These are phyloP conservation scores for Meles meles DNA, from an alignment of 2,113 vertebrate genomes.

Conservation along the genomic window DNA sequence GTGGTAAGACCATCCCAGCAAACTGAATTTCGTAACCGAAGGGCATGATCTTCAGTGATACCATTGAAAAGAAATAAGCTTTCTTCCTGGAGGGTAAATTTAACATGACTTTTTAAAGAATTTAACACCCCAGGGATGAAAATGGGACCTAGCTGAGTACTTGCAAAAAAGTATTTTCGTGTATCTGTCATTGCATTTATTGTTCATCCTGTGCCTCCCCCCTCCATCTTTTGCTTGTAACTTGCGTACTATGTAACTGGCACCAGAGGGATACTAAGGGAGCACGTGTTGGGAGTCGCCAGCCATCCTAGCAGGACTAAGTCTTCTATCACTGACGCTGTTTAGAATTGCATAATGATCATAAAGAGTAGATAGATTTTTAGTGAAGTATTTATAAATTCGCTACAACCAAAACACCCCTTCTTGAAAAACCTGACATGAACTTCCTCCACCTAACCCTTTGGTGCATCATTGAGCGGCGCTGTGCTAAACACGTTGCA, in stretches of 20 bases:
- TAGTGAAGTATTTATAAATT: not conserved
- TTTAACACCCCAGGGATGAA: not conserved
- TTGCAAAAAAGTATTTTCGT: not conserved
- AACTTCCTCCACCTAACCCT: not conserved
- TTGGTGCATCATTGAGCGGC: not conserved
- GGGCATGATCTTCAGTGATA: not conserved
- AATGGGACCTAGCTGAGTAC: not conserved
- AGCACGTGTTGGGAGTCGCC: not conserved
- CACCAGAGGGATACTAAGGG: not conserved
- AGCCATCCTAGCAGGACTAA: no score
- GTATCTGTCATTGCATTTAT: not conserved
- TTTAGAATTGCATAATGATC: not conserved
- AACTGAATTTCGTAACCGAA: not conserved
- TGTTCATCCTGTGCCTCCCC: not conserved
- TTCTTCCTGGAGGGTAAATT: not conserved
- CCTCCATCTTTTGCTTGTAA: not conserved
- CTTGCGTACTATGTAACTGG: not conserved
- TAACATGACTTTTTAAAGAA: not conserved
- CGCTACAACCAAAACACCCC: not conserved
- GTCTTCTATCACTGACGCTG: not conserved
- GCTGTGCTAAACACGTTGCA: not conserved
- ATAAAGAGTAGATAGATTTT: not conserved
- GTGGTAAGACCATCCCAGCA: conserved; percentile 82
- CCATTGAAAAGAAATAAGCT: conserved; percentile 16
- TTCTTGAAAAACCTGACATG: not conserved